Base-by-base conservation (phyloP, 2,888 invertebrate genomes). In the Eucera pruinosa region DNA sequence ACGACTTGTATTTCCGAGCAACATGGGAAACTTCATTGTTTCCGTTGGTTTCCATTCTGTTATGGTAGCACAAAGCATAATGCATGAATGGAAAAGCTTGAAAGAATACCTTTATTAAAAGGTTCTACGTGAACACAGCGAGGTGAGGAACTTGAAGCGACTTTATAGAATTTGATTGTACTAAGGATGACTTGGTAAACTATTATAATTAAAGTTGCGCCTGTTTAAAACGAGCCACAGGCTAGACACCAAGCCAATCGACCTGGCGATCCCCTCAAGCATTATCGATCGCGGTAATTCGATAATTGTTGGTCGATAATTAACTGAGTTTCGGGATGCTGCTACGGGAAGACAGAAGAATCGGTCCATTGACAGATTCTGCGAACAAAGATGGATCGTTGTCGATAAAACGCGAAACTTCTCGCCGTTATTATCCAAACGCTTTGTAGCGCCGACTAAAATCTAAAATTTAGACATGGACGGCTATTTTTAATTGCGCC, bases 261-360 rank as follows among this genome's bases (percentile, higher is more conserved):
- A 33, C 33, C 55, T 33, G 27, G 13, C 25, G 25, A 13, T 13
- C n/a, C 41, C 36, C 27, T 11, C 9, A 18, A 39, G 54, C 48
- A 9, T 41, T 25, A 58, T 76, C 47, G 65, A 61, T 64, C 60
- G 50, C 78, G 55, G 48, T 72, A 78, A 81, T 77, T 81, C 67
- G 57, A 72, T 80, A 80, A 80, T 73, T 61, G 55, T 25, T 47
- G 27, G 57, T 33, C 43, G 52, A 43, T 68, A 80, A 80, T 81
- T 80, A 80, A 66, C 61, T 41, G 36, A 43, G 43, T 60, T 52
- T 15, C 65, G 71, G 23, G 47, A 57, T 66, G 57, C 47, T 57
- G 23, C 4, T 30, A 6, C 9, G 23, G 20, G 9, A 11, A 47
- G 25, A 43, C 39, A 33, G 41, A 47, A 36, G 23, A 7, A 11